Base-by-base conservation (phyloP, 2,797 vertebrate species). In the Siniperca scherzeri region DNA sequence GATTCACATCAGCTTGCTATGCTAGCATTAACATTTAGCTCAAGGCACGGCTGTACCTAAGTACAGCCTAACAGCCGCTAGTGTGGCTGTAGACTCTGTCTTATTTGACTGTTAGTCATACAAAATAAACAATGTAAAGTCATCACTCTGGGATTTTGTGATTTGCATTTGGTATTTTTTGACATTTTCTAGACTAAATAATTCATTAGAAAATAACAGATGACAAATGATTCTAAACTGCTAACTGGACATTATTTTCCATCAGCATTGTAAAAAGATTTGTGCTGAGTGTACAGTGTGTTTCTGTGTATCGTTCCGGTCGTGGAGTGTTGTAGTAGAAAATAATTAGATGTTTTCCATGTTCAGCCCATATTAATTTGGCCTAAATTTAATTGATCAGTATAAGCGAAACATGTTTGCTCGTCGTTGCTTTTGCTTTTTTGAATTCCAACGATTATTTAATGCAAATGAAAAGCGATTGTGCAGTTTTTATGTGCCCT, bases 371-470 rank as follows among this genome's bases (percentile, higher is more conserved):
- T 27, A 25, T 57, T 66, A 16, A 42, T 33, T 40, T 30, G 5
- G 52, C 25, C n/a, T 4, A 19, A n/a, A 56, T 48, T 44, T 1
- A 74, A n/a, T 68, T 1, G 4, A 30, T 52, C 16, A 6, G 22
- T n/a, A 22, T 11, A 38, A 56, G 42, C 22, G 7, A 65, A 78
- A 61, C 60, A 9, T 30, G 25, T 56, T 74, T 61, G 44, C 21
- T 53, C 4, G 7, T 53, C 21, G 46, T 53, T 60, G 61, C 14
- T 38, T 19, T 56, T 52, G 9, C 59, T 64, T 33, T 50, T 21
- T 27, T 22, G 25, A 36, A 46, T 36, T 40, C 9, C 22, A 46
- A 53, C 48, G 65, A n/a, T 78, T 60, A 71, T 38, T 77, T 61
- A 2, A 74, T 22, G 52, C 13, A 46, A 68, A 50, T 27, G n/a